Evolutionary conservation across 2,797 vertebrate species (phyloP), one percentile per base, ranked within the genome.

Genomic region (Gymnodraco acuticeps): DNA sequence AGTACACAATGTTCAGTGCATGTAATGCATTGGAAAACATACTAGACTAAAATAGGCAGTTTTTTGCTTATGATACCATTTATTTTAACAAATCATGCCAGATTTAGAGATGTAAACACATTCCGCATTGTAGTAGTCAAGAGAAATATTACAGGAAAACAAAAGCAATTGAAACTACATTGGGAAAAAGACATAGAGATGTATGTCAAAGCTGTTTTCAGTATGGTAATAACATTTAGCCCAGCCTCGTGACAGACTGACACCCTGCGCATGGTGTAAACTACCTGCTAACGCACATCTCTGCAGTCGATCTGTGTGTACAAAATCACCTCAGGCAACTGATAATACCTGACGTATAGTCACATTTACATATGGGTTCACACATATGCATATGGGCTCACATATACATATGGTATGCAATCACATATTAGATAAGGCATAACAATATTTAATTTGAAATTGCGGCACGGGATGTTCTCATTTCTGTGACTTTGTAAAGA

Each of bases 401-500:
- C 33, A 38, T 5, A 9, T 12, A n/a, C 7, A 15, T 46, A 12
- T 38, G 9, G 20, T 17, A 31, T 38, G 38, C 33, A 38, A 38
- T 38, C 33, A 38, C 33, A 38, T 38, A 23, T 14, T 19, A 17
- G 45, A 43, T 13, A 5, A 67, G 7, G 45, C 50, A 3, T 20
- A 54, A 17, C 64, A 33, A 3, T 0, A 33, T 6, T 13, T 27
- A 3, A 5, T 76, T 67, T 31, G 23, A 71, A 75, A 55, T 61
- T 17, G 41, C 45, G 3, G 3, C 7, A 60, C 2, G 11, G n/a
- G 42, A 50, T 53, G 53, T 77, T 20, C 56, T 65, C 64, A 33
- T 82, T 74, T 87, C 62, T 64, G 68, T 5, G 52, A 70, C 73
- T 81, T 63, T 62, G 61, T 47, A 47, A 73, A 60, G 55, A 61